Conservation (phyloP, 2,888 invertebrate species). For the Caenorhabditis afra region DNA sequence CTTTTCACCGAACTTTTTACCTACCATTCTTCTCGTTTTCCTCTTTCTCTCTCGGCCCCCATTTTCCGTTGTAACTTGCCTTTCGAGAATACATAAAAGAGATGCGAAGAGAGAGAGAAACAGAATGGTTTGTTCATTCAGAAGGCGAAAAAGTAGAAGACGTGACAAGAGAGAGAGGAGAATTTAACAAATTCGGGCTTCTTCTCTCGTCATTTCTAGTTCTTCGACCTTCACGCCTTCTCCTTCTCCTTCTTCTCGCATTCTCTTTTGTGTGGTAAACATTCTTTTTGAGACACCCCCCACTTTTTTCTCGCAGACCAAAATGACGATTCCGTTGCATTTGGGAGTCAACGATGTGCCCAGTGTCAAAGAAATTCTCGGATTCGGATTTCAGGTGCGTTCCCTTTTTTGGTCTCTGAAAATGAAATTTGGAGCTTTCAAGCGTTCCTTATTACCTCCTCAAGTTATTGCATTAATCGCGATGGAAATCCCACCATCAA, state of each 20-base stretch:
- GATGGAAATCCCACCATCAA: too few species aligned
- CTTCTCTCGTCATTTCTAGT: slow-evolving; percentile 8
- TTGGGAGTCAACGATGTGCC: slow-evolving; percentile 58
- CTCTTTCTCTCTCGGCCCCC: too few species aligned
- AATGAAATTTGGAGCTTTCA: too few species aligned
- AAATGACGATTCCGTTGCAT: slow-evolving; percentile 51
- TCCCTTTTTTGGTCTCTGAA: neutral
- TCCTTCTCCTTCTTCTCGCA: slow-evolving; percentile 5
- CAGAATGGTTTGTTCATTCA: neutral
- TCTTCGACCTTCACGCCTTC: slow-evolving; percentile 7
- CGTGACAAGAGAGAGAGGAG: neutral
- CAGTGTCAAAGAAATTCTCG: slow-evolving; percentile 34
- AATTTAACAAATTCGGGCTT: slow-evolving; percentile 41
- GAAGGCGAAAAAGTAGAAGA: too few species aligned
- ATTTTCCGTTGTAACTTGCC: too few species aligned
- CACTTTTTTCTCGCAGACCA: neutral
- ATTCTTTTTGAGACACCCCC: too few species aligned
- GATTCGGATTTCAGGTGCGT: slow-evolving; percentile 55
- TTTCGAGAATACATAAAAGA: too few species aligned
- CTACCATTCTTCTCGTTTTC: too few species aligned
- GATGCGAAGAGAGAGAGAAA: neutral
- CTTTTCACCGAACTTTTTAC: too few species aligned
- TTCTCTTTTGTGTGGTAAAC: too few species aligned
- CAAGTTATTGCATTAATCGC: too few species aligned
- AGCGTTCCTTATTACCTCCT: neutral